A percentile compares a stretch with the other conserved stretches of the same genome.
phyloP scores from a whole-genome alignment of 2,888 invertebrate species.

The Anarsia innoxiella region DNA sequence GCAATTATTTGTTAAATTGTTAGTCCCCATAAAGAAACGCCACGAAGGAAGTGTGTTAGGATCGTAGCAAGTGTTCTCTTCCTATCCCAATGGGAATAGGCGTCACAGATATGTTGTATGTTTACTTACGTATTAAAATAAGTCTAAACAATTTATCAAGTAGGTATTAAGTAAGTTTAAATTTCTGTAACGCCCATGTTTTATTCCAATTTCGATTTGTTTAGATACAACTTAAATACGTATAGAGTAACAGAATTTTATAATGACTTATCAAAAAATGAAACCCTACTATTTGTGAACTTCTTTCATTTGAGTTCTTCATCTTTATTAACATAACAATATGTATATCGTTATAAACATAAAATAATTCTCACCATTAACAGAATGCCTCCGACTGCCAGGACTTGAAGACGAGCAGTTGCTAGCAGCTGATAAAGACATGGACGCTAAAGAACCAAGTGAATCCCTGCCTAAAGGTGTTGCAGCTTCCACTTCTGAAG shows the following conservation, averaged over 20 bases:
- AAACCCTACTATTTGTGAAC: too few relatives aligned
- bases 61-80: too few relatives aligned
- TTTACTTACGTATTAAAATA: neutral
- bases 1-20: too few relatives aligned
- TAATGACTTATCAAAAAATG: too few relatives aligned
- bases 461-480: slow-evolving; percentile 72
- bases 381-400: slow-evolving; percentile 84
- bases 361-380: slow-evolving; percentile 77
- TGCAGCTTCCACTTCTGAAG: slow-evolving; percentile 79
- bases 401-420: slow-evolving; percentile 86
- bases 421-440: slow-evolving; percentile 85
- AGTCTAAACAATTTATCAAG: neutral
- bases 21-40: neutral
- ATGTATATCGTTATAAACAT: neutral
- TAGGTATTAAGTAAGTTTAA: neutral
- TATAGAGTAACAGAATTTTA: too few relatives aligned
- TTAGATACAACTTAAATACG: too few relatives aligned
- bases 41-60: too few relatives aligned
- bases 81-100: neutral
- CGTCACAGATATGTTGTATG: neutral
- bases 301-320: too few relatives aligned
- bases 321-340: too few relatives aligned
- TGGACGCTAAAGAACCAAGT: slow-evolving; percentile 84
- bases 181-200: too few relatives aligned
- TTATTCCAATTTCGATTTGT: too few relatives aligned